Evolutionary conservation across 1,140 invertebrate genomes (phyloP).

Genomic region (Homalodisca vitripennis): DNA sequence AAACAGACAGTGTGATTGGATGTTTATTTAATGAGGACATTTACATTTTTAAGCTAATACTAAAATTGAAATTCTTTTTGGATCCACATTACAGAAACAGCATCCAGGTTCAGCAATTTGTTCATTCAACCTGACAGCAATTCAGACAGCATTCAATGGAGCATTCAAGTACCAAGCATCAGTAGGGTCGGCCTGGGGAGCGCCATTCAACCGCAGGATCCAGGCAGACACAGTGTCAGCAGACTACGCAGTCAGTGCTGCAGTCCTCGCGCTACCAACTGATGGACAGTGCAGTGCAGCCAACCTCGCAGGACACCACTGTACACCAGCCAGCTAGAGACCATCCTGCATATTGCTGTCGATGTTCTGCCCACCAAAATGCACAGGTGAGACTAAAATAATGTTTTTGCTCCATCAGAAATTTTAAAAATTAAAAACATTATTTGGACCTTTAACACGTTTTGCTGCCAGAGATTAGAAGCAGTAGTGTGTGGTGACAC

Average conservation of each 20-base stretch:
- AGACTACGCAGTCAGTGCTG: slow-evolving; percentile 49
- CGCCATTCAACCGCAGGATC: slow-evolving; percentile 52
- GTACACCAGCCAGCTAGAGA: slow-evolving; percentile 67
- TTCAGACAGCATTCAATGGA: slow-evolving; percentile 81
- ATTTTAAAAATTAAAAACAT: too few relatives aligned
- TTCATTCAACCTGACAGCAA: slow-evolving; percentile 82
- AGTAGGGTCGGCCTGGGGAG: slow-evolving; percentile 76
- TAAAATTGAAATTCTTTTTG: too few relatives aligned
- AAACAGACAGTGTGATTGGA: too few relatives aligned
- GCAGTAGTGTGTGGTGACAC: too few relatives aligned
- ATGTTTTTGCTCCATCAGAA: too few relatives aligned
- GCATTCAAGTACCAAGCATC: slow-evolving; percentile 83
- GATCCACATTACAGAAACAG: slow-evolving; percentile 81
- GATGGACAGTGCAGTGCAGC: slow-evolving; percentile 83
- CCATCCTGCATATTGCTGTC: slow-evolving; percentile 76
- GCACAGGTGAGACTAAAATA: slow-evolving; percentile 51
- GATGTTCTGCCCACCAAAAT: slow-evolving; percentile 70
- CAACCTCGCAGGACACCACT: slow-evolving; percentile 67
- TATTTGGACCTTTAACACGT: too few relatives aligned
- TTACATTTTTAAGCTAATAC: too few relatives aligned
- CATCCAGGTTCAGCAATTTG: slow-evolving; percentile 92
- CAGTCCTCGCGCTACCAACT: slow-evolving; percentile 80
- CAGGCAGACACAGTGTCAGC: slow-evolving; percentile 38
- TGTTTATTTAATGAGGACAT: too few relatives aligned
- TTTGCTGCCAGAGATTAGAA: too few relatives aligned